Base-by-base conservation (phyloP, 2,113 vertebrate genomes). In the Python bivittatus region DNA sequence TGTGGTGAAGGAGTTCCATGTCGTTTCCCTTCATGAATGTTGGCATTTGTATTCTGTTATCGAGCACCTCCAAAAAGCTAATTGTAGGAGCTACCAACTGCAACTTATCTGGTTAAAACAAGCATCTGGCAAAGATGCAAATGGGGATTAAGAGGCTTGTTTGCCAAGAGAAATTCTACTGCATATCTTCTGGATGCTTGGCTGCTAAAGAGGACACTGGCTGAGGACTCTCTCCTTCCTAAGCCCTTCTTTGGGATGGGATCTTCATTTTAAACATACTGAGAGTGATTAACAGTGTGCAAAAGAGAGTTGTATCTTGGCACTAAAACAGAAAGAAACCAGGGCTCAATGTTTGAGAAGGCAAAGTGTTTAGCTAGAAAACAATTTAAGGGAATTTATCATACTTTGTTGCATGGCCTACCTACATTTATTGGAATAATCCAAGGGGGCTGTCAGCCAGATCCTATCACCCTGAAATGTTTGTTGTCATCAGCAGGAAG, bases 331-430 rank as follows among this genome's bases (percentile, higher is more conserved):
- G 54, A 79, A 27, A 23, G 1, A 1, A 15, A 11, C 92, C 8
- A 17, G 44, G 8, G 54, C 53, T 79, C 17, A 3, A 17, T 42
- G 33, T 79, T 79, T 84, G n/a, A 42, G 4, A 27, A 52, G 11
- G 13, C 6, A 23, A 6, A 2, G 44, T 22, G 25, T 42, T 0
- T 29, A 84, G 22, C 53, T 0, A 15, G 53, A 25, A 0, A 10
- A 22, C n/a, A 79, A 79, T 79, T 79, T 79, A 38, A 6, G 72
- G 72, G 72, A 79, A 79, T 42, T 38, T 79, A 22, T 79, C n/a
- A 38, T 42, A 42, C 2, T 12, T 83, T n/a, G 4, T 29, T 89
- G 33, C 38, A 25, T 89, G 52, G 29, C 0, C 42, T 53, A 17
- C 22, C 54, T 54, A 25, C 12, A 56, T 83, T 54, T 52, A 23